phyloP scores from a whole-genome alignment of 2,113 vertebrate species.

The Pongo abelii region DNA sequence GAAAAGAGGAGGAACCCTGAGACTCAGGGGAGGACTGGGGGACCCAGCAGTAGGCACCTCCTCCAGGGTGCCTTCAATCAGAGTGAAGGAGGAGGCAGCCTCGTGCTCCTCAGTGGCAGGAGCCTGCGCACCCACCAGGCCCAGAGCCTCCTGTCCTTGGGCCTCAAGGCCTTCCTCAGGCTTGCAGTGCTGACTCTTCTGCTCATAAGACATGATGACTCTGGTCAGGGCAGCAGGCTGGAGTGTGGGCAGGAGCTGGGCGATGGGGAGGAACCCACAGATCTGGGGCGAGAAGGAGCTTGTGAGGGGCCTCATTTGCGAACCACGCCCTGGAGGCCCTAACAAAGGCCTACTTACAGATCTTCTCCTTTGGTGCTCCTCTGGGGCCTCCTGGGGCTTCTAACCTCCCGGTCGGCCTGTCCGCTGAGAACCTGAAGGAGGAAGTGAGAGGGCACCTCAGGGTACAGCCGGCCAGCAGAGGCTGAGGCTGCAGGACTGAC shows the following conservation, averaged over 20 bases:
- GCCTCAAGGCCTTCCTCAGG: not conserved
- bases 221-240: not conserved
- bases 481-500: too few relatives aligned
- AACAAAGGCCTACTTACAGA: not conserved
- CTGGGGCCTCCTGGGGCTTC: not conserved
- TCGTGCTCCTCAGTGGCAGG: not conserved
- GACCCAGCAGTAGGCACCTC: not conserved
- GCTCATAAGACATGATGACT: not conserved
- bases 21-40: not conserved
- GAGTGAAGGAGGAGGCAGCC: not conserved
- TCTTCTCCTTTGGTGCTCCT: not conserved
- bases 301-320: not conserved
- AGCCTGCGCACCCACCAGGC: accelerated
- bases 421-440: not conserved
- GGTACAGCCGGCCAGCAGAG: not conserved
- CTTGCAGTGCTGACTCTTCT: not conserved
- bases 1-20: accelerated
- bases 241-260: not conserved
- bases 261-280: not conserved
- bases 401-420: not conserved
- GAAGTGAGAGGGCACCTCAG: not conserved
- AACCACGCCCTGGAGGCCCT: not conserved
- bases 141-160: not conserved
- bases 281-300: not conserved
- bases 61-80: not conserved